phyloP scores from a whole-genome alignment of 64 coral and sea anemone species.

The Porites lutea region DNA sequence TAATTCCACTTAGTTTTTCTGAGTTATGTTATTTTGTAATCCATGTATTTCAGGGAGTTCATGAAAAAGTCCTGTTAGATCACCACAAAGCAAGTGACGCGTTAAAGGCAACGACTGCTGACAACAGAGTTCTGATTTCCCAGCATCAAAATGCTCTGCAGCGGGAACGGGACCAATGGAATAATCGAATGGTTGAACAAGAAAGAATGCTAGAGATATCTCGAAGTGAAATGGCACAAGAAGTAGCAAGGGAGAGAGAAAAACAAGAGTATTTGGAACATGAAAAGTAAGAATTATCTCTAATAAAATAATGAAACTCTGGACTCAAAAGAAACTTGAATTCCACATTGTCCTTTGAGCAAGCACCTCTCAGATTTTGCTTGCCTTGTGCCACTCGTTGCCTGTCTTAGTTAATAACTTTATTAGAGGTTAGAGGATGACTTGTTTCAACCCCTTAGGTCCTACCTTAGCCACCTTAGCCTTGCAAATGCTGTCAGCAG shows the following conservation, averaged over 20 bases:
- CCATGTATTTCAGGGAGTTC: constrained; percentile 42
- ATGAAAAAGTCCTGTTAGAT: constrained; percentile 73
- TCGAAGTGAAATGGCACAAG: constrained; percentile 72
- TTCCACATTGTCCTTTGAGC: no score
- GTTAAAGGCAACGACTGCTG: constrained; percentile 65
- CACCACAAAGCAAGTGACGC: constrained; percentile 68
- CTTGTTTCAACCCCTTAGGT: no score
- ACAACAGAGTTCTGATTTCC: constrained; percentile 92
- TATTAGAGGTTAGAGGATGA: no score
- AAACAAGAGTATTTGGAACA: constrained; percentile 46
- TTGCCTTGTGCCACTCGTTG: no score
- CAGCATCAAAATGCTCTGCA: constrained; percentile 83
- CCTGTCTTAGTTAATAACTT: no score
- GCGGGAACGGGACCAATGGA: constrained; percentile 74
- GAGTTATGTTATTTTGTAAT: no score
- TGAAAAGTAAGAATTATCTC: constrained; percentile 64
- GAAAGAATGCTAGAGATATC: constrained; percentile 76
- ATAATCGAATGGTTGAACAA: constrained; percentile 68
- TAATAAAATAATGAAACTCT: no score
- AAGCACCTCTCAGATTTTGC: no score
- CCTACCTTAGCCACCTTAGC: no score
- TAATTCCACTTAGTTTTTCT: no score
- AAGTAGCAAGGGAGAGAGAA: constrained; percentile 73
- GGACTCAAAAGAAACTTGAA: no score
- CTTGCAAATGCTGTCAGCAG: no score